Percentiles rank a stretch among this genome's conserved stretches.
phyloP scores from a whole-genome alignment of 2,797 vertebrate species.

The Lepilemur ruficaudatus region DNA sequence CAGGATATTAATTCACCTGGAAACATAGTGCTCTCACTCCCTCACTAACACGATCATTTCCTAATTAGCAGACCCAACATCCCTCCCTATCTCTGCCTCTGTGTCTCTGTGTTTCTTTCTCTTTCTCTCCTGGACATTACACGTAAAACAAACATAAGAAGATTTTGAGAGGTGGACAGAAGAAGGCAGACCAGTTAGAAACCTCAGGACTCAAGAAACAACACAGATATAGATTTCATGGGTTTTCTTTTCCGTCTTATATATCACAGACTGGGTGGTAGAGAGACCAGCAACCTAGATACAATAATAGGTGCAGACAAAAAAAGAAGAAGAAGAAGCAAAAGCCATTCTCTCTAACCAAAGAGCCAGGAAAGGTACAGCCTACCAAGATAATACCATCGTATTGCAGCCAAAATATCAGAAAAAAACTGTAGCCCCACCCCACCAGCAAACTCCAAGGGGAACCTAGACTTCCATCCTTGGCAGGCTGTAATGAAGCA shows the following conservation, averaged over 20 bases:
- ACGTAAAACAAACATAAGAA: background rate
- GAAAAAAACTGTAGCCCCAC: background rate
- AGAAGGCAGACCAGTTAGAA: background rate
- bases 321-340: background rate
- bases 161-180: background rate
- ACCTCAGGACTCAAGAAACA: background rate
- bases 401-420: background rate
- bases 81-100: background rate
- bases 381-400: background rate
- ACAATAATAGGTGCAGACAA: background rate
- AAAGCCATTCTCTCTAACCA: background rate
- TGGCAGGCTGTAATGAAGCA: background rate
- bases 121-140: background rate
- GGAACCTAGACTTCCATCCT: background rate
- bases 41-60: background rate
- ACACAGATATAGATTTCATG: background rate
- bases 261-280: background rate
- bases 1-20: background rate
- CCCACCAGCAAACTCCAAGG: background rate
- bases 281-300: background rate
- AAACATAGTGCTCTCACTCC: background rate
- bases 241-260: background rate
- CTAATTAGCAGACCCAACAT: background rate
- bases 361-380: background rate
- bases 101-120: background rate